These are phyloP conservation scores for Probosciger aterrimus DNA, from an alignment of 2,113 vertebrate species.

Conservation along the genomic window DNA sequence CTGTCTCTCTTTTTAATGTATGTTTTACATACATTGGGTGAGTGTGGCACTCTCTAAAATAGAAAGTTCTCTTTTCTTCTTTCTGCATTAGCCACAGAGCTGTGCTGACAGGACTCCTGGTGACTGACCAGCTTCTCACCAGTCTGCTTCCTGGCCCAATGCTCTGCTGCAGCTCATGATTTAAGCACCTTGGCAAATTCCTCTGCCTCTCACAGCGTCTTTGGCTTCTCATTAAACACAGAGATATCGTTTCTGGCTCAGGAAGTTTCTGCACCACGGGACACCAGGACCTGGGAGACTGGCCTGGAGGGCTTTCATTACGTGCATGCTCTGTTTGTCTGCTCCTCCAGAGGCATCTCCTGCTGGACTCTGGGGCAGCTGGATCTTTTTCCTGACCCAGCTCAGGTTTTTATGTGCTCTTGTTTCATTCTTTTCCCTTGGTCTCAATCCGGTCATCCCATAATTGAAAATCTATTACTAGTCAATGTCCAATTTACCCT, in stretches of 20 bases:
- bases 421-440: not conserved
- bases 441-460: not conserved
- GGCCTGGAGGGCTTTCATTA: not conserved
- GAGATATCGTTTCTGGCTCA: not conserved
- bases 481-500: not conserved
- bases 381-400: not conserved
- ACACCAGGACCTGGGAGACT: not conserved
- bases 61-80: conserved; percentile 11
- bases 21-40: not conserved
- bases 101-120: not conserved
- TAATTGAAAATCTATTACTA: not conserved
- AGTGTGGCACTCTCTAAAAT: not conserved
- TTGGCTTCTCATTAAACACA: conserved; percentile 3
- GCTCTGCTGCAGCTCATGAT: not conserved
- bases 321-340: not conserved
- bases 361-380: not conserved
- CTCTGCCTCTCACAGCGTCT: not conserved
- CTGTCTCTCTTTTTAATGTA: not conserved
- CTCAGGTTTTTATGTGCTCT: not conserved
- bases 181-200: not conserved
- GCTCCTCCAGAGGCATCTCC: not conserved
- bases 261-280: not conserved
- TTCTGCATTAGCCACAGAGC: not conserved
- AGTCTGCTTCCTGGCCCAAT: not conserved
- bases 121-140: not conserved